Evolutionary conservation across 2,888 invertebrate species (phyloP).

Genomic region (Lycia hirtaria): DNA sequence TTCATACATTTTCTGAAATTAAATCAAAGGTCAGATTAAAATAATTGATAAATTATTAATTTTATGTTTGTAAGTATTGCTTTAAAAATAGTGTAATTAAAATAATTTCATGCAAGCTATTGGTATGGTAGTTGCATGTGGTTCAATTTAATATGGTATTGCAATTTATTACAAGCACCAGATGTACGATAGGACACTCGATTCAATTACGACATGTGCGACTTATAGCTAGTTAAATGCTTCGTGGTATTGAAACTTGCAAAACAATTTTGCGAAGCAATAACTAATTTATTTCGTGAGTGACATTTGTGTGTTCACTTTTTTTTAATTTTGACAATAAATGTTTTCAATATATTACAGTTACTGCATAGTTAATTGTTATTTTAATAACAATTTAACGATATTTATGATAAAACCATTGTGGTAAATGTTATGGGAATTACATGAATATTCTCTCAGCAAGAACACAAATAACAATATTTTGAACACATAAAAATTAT

Average conservation of each 20-base stretch:
- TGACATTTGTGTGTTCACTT: neutral
- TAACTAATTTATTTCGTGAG: neutral
- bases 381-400: no score
- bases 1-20: no score
- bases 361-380: no score
- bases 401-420: no score
- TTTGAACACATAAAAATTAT: no score
- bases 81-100: neutral
- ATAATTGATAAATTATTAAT: no score
- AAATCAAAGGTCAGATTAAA: no score
- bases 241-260: slow-evolving; percentile 9
- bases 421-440: no score
- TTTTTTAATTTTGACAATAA: neutral
- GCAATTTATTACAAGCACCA: slow-evolving; percentile 20
- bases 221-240: slow-evolving; percentile 14
- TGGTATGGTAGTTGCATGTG: neutral
- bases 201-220: slow-evolving; percentile 18
- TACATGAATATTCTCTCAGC: no score
- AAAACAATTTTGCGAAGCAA: slow-evolving; percentile 8
- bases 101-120: slow-evolving; percentile 14
- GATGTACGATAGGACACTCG: slow-evolving; percentile 17
- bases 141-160: slow-evolving; percentile 12
- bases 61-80: neutral
- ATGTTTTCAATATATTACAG: no score
- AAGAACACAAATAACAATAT: no score